Evolutionary conservation across 1,140 invertebrate species (phyloP).

Genomic region (Piezodorus guildinii): DNA sequence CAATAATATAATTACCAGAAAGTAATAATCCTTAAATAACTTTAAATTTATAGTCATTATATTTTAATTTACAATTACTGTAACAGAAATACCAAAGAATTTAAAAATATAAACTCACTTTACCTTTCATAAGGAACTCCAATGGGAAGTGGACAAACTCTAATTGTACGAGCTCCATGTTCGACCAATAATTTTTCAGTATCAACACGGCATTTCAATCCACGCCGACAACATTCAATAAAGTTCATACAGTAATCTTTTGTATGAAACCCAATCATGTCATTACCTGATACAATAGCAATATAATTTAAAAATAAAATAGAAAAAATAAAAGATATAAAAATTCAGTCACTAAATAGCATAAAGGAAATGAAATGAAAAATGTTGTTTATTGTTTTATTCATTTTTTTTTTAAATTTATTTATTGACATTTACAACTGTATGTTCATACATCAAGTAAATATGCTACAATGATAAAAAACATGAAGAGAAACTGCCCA

Average conservation of each 20-base stretch:
- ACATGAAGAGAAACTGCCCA: no score
- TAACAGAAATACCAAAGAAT: not conserved
- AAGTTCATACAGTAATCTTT: conserved; percentile 85
- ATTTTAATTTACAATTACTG: not conserved
- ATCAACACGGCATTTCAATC: conserved; percentile 76
- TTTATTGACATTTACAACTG: no score
- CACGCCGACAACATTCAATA: conserved; percentile 79
- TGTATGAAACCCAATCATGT: conserved; percentile 86
- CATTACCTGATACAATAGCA: conserved; percentile 48
- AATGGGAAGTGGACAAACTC: conserved; percentile 70
- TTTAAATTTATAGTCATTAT: no score
- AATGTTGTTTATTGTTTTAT: no score
- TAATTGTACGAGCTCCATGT: conserved; percentile 70
- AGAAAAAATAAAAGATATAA: not conserved
- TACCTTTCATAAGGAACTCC: conserved; percentile 66
- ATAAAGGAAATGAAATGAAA: no score
- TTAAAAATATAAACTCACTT: not conserved
- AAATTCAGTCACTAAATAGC: not conserved
- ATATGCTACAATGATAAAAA: no score
- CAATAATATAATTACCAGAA: no score
- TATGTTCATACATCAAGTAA: no score
- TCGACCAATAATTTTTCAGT: conserved; percentile 76
- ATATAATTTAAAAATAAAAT: not conserved
- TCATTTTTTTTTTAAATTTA: no score
- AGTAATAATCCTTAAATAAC: no score